phyloP scores from a whole-genome alignment of 2,888 invertebrate genomes.

The Macrosiphum euphorbiae region DNA sequence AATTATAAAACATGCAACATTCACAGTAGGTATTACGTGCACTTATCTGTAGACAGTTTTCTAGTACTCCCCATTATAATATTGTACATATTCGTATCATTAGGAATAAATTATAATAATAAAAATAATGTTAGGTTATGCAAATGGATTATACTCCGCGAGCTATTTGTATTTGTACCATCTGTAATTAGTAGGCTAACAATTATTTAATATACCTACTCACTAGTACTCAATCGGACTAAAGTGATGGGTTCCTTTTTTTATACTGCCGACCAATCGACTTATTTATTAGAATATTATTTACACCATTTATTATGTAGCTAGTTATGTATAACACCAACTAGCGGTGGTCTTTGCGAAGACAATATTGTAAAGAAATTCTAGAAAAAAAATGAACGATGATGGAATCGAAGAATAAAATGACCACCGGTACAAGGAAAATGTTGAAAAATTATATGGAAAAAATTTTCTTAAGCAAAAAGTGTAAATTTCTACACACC shows the following conservation, averaged over 20 bases:
- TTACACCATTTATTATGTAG: neutral
- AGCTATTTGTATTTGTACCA: neutral
- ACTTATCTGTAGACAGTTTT: neutral
- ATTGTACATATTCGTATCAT: neutral
- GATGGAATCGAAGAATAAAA: neutral
- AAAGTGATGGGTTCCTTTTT: neutral
- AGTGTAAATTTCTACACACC: neutral
- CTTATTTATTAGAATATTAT: neutral
- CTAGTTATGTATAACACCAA: neutral
- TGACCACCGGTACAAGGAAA: neutral
- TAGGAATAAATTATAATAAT: neutral
- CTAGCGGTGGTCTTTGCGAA: neutral
- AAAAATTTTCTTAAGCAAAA: neutral
- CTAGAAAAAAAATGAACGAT: neutral
- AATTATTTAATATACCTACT: neutral
- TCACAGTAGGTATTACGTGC: neutral
- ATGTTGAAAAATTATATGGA: neutral
- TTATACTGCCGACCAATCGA: neutral
- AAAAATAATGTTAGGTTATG: neutral
- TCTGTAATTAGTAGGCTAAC: neutral
- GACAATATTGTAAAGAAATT: neutral
- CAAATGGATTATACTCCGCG: neutral
- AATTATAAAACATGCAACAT: neutral
- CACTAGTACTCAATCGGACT: neutral
- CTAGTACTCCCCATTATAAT: neutral